Evolutionary conservation across 2,113 vertebrate species (phyloP).

Genomic region (Odocoileus virginianus): DNA sequence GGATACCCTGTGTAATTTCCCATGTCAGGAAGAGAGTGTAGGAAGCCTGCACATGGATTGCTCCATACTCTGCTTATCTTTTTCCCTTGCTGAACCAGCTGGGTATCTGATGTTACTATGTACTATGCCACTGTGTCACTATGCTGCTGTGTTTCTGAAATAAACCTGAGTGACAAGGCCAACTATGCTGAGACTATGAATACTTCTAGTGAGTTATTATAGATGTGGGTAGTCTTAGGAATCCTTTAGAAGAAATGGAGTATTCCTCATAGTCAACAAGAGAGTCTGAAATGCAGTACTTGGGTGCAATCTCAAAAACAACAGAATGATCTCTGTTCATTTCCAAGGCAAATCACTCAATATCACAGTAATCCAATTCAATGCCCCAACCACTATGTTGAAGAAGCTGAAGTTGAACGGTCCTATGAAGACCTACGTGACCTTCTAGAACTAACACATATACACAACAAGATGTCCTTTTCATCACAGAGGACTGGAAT

Average conservation of each 20-base stretch:
- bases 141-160: background rate
- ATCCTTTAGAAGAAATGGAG: background rate
- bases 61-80: background rate
- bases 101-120: background rate
- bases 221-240: background rate
- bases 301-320: background rate
- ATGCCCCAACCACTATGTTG: background rate
- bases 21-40: background rate
- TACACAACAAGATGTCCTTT: background rate
- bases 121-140: background rate
- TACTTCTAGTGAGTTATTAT: background rate
- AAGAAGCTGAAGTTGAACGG: background rate
- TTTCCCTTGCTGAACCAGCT: background rate
- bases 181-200: background rate
- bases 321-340: background rate
- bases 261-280: background rate
- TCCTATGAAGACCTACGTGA: background rate
- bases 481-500: background rate
- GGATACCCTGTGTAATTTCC: background rate
- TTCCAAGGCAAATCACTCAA: background rate
- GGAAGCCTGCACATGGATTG: background rate
- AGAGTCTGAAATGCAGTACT: background rate
- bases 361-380: background rate
- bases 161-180: background rate
- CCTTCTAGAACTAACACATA: background rate